A percentile compares a stretch with the other conserved stretches of the same genome.
Evolutionary conservation across 2,888 invertebrate genomes (phyloP).

Genomic region (Conomelus anceps): DNA sequence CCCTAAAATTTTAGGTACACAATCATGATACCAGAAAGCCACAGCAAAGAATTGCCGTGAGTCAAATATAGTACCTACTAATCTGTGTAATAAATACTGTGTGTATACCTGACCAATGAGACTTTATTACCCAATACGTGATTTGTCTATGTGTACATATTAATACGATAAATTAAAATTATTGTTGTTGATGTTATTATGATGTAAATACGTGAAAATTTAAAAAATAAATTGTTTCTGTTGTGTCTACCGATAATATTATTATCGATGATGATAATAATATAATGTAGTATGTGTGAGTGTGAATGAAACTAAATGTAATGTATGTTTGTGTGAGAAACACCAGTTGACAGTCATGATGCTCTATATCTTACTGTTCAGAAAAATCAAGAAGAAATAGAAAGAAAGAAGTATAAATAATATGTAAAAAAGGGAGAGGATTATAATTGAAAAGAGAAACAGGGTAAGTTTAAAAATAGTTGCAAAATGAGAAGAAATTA

Average conservation of each 20-base stretch:
- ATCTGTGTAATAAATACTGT: not conserved
- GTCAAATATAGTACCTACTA: too few species aligned
- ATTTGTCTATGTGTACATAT: not conserved
- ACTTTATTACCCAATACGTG: not conserved
- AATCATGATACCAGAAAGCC: too few species aligned
- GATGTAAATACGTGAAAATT: not conserved
- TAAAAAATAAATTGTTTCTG: not conserved
- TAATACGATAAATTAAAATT: not conserved
- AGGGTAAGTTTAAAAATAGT: too few species aligned
- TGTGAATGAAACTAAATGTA: not conserved
- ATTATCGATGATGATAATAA: not conserved
- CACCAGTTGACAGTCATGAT: too few species aligned
- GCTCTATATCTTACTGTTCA: too few species aligned
- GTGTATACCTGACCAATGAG: not conserved
- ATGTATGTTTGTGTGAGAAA: not conserved
- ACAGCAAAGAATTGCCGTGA: too few species aligned
- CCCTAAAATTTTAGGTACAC: too few species aligned
- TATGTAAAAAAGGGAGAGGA: too few species aligned
- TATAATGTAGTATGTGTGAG: not conserved
- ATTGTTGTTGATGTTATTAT: not conserved
- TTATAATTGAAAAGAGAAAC: too few species aligned
- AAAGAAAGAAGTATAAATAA: too few species aligned
- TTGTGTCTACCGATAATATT: not conserved
- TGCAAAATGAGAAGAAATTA: too few species aligned
- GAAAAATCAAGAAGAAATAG: too few species aligned